These are phyloP conservation scores for Eumeta japonica DNA, from an alignment of 1,140 invertebrate genomes.

Conservation along the genomic window DNA sequence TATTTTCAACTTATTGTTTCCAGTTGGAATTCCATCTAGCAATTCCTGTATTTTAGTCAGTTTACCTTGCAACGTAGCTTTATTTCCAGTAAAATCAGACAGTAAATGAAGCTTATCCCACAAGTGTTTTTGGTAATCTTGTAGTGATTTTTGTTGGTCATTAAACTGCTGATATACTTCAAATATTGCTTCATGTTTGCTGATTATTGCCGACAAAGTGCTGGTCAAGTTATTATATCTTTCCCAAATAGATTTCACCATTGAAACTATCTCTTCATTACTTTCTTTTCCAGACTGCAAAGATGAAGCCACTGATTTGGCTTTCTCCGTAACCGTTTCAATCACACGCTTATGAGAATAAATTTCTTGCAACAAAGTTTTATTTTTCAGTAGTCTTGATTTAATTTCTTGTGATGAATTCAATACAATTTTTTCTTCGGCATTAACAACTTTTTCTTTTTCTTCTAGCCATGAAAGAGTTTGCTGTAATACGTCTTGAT, in stretches of 20 bases:
- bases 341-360: conserved; percentile 85
- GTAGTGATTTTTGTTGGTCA: conserved; percentile 79
- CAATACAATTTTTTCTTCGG: conserved; percentile 64
- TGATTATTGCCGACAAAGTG: conserved; percentile 38
- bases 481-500: conserved; percentile 82
- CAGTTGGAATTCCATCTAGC: conserved; percentile 73
- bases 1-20: conserved; percentile 69
- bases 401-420: conserved; percentile 80
- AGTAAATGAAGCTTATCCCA: conserved; percentile 78
- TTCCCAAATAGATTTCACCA: conserved; percentile 67
- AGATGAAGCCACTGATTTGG: conserved; percentile 61
- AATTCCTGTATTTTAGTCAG: conserved; percentile 75
- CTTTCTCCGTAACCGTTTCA: conserved; percentile 86
- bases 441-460: conserved; percentile 77
- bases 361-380: conserved; percentile 86
- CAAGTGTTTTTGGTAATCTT: conserved; percentile 84
- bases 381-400: conserved; percentile 83
- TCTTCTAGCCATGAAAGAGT: conserved; percentile 82
- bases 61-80: conserved; percentile 70
- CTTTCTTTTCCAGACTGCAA: conserved; percentile 63
- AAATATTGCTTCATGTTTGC: conserved; percentile 70
- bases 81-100: conserved; percentile 81
- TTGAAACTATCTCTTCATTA: conserved; percentile 63
- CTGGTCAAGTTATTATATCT: conserved; percentile 74
- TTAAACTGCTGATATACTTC: conserved; percentile 81